Percentiles rank a stretch among this genome's conserved stretches.
phyloP scores from a whole-genome alignment of 2,113 vertebrate genomes.

The Ploceus nigricollis region DNA sequence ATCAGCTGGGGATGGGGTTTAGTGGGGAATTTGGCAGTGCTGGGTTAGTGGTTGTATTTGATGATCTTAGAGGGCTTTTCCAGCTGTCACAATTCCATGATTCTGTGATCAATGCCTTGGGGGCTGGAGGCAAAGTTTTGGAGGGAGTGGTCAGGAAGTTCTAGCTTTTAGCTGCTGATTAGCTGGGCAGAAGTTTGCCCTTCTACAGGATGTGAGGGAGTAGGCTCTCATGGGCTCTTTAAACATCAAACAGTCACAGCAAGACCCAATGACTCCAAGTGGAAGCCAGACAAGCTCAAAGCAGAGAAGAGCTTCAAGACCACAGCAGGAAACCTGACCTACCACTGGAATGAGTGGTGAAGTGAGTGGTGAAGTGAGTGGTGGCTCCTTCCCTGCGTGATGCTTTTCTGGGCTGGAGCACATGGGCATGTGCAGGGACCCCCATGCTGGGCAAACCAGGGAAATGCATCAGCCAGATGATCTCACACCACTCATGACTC shows the following conservation, averaged over 20 bases:
- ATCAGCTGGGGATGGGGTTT: not conserved
- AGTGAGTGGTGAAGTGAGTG: not conserved
- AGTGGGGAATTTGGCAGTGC: not conserved
- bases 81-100: not conserved
- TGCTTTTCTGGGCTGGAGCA: not conserved
- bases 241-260: not conserved
- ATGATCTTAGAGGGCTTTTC: not conserved
- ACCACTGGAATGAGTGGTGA: not conserved
- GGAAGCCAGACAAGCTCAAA: not conserved
- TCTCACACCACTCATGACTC: not conserved
- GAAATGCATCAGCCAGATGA: not conserved
- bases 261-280: not conserved
- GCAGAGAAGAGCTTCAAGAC: not conserved
- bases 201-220: not conserved
- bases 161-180: not conserved
- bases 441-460: not conserved
- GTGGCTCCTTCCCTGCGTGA: not conserved
- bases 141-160: not conserved
- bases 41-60: fast-evolving
- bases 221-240: not conserved
- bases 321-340: not conserved
- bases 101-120: not conserved
- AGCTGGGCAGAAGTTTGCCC: not conserved
- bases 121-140: not conserved
- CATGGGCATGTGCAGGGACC: not conserved